Base-by-base conservation (phyloP, 2,888 invertebrate species). In the Ennomos quercinarius region DNA sequence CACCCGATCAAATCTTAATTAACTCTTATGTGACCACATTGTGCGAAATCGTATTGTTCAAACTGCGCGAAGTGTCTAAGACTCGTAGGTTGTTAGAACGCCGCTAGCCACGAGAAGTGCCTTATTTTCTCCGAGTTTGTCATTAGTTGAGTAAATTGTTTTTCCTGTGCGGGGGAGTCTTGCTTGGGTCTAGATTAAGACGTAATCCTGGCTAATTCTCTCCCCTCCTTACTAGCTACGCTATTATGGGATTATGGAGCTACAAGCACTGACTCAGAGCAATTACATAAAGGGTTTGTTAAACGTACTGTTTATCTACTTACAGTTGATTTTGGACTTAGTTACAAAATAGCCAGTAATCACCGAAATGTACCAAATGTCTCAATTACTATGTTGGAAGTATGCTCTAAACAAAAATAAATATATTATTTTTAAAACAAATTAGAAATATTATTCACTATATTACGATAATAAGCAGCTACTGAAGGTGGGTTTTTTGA, bases 141-240 rank as follows among this genome's bases (percentile, higher is more conserved):
- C 80, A 82, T 86, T 86, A 84, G 76, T 73, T 63, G 75, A 76
- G 79, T 76, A 84, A 88, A 87, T 87, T 85, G 83, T 84, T 86
- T 85, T 85, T 82, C 83, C 78, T 76, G 74, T 70, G 68, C 74
- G 69, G 66, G 76, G 79, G 75, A 71, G 78, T 78, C 78, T 82
- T 77, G 73, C 73, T 78, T 61, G 72, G 74, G 77, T 81, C 83
- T 83, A 83, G 82, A 86, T 86, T 86, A 86, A 81, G 78, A 70
- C 73, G 81, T 77, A 80, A 86, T 75, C 80, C 73, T 70, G 72
- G 78, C 75, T 82, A 77, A 82, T 78, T 79, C 66, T 68, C 71
- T 72, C 63, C 61, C 66, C 59, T 71, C 66, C 62, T 66, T 70
- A 62, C 61, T 71, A 70, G 68, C 67, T 69, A 64, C 66, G 65